Conservation (phyloP, 2,113 vertebrate genomes). For the Clarias magur region DNA sequence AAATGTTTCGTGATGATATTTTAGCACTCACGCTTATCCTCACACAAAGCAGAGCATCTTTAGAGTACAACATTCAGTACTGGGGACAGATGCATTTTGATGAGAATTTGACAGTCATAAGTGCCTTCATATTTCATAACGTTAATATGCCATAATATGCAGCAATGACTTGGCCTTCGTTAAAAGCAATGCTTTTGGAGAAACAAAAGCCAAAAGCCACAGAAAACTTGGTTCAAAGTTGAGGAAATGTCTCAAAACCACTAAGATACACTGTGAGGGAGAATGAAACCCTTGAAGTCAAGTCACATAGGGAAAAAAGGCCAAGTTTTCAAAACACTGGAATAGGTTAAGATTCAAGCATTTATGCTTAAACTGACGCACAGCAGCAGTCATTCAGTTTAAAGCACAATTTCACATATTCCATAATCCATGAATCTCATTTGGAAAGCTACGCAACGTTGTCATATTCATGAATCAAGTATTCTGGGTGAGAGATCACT, state of each 20-base stretch:
- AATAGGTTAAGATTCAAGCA: neutral
- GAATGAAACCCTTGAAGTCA: constrained; percentile 28
- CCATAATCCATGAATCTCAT: neutral
- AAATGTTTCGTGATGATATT: neutral
- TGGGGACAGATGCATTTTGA: neutral
- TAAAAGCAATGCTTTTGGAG: neutral
- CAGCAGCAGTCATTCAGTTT: neutral
- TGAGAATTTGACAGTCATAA: neutral
- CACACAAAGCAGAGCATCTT: neutral
- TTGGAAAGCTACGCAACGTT: neutral
- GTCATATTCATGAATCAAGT: neutral
- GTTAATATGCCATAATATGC: constrained; percentile 22
- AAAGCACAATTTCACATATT: neutral
- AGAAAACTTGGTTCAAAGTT: constrained; percentile 20
- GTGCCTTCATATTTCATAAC: neutral
- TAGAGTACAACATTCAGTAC: neutral
- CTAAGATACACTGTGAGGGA: constrained; percentile 20
- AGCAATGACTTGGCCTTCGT: constrained; percentile 50
- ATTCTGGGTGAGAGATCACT: neutral
- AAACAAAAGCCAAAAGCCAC: constrained; percentile 4
- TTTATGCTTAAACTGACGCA: neutral
- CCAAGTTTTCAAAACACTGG: constrained; percentile 14
- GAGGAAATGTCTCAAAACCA: constrained; percentile 22
- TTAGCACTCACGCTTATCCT: neutral
- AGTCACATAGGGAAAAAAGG: constrained; percentile 41